phyloP scores from a whole-genome alignment of 2,797 vertebrate genomes.

The Poecilia picta region DNA sequence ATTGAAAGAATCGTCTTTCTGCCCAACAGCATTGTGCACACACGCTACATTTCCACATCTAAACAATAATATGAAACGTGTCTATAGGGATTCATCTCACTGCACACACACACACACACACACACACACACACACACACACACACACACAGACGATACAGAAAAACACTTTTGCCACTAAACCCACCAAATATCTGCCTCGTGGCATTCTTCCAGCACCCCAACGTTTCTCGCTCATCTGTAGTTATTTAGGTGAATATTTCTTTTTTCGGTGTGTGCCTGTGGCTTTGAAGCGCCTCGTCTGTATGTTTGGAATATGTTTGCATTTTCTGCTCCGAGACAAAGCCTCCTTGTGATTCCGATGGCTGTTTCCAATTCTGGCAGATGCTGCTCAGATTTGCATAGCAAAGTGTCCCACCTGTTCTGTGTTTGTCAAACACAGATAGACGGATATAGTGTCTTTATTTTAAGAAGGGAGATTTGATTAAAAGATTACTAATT shows the following conservation, averaged over 20 bases:
- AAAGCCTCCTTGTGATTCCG: conserved; percentile 50
- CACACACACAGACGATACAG: conserved; percentile 27
- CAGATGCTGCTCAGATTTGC: conserved; percentile 48
- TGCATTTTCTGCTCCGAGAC: conserved; percentile 41
- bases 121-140: conserved; percentile 18
- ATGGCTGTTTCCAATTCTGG: conserved; percentile 39
- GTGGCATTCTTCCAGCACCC: conserved; percentile 51
- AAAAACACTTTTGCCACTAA: conserved; percentile 26
- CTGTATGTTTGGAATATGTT: conserved; percentile 21
- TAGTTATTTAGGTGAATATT: conserved; percentile 49
- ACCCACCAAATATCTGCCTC: conserved; percentile 43
- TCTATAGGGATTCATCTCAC: conserved; percentile 2
- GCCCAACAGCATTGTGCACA: too few species aligned
- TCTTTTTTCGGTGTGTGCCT: conserved; percentile 36
- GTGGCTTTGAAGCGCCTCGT: conserved; percentile 41
- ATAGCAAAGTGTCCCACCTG: conserved; percentile 67
- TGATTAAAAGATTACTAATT: conserved; percentile 75
- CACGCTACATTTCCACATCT: too few species aligned
- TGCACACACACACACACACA: not conserved
- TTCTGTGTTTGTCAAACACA: conserved; percentile 62
- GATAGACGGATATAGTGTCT: conserved; percentile 57
- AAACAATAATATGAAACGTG: too few species aligned
- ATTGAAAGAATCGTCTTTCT: too few species aligned
- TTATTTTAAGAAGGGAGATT: conserved; percentile 67
- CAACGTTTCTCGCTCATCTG: conserved; percentile 35